Conservation (phyloP, 2,797 vertebrate species). For the Mus caroli region DNA sequence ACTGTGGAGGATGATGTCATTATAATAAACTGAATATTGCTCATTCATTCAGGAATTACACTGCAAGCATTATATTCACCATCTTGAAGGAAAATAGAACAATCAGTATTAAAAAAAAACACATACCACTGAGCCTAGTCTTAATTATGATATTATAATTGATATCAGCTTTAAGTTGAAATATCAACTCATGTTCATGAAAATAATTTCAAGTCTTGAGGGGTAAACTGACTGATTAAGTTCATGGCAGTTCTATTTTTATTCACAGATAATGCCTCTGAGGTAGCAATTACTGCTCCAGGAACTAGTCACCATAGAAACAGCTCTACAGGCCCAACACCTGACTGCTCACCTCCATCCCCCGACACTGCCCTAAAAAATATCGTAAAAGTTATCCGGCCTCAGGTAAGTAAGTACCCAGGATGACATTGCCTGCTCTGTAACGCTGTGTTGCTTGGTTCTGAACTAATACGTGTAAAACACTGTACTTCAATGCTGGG, state of each 20-base stretch:
- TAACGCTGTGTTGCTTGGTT: constrained; percentile 49
- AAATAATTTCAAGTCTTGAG: constrained; percentile 77
- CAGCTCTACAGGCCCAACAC: constrained; percentile 96
- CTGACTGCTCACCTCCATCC: constrained; percentile 98
- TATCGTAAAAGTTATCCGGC: constrained; percentile 99
- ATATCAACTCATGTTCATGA: constrained; percentile 64
- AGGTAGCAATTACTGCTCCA: constrained; percentile 93
- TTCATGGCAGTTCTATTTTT: constrained; percentile 87
- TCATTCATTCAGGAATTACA: constrained; percentile 18
- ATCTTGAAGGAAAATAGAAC: constrained; percentile 56
- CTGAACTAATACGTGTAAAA: neutral
- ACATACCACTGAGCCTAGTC: neutral
- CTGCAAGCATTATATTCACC: constrained; percentile 41
- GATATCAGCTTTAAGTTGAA: constrained; percentile 65
- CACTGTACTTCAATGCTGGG: neutral
- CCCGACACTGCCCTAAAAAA: constrained; percentile 98
- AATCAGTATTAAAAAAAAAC: constrained; percentile 64
- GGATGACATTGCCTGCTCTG: constrained; percentile 23
- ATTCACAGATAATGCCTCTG: constrained; percentile 94
- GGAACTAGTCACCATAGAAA: constrained; percentile 96
- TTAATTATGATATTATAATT: constrained; percentile 57
- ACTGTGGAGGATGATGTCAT: neutral
- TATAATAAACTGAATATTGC: constrained; percentile 43
- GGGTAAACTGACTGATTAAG: constrained; percentile 77
- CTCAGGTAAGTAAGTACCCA: constrained; percentile 94